Conservation (phyloP, 2,888 invertebrate species). For the Catocala fraxini region DNA sequence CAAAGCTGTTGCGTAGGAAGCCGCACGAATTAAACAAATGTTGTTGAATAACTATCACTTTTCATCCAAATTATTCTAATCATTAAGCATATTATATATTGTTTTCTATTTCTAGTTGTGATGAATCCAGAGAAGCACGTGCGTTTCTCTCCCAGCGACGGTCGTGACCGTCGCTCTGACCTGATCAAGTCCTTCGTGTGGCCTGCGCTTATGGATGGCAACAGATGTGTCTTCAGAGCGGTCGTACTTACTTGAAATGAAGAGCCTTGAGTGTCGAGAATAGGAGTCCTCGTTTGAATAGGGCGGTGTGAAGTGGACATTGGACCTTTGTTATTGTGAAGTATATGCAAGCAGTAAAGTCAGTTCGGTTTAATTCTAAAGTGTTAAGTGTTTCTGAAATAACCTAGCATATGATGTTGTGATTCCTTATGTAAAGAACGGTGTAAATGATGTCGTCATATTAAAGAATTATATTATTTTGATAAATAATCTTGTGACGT, state of each 20-base stretch:
- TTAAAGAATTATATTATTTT: too few relatives aligned
- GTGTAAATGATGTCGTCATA: too few relatives aligned
- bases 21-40: too few relatives aligned
- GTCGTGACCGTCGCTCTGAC: conserved; percentile 91
- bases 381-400: too few relatives aligned
- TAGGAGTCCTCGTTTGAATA: neutral
- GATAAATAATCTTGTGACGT: too few relatives aligned
- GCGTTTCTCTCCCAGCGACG: conserved; percentile 88
- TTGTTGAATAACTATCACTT: too few relatives aligned
- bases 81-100: neutral
- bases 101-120: conserved; percentile 76
- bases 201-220: conserved; percentile 94
- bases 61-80: too few relatives aligned
- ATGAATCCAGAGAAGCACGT: conserved; percentile 93
- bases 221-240: conserved; percentile 93
- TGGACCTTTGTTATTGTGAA: neutral
- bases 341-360: too few relatives aligned
- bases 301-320: neutral
- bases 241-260: conserved; percentile 92
- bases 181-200: conserved; percentile 94
- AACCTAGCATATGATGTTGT: too few relatives aligned
- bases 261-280: neutral
- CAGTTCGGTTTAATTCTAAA: too few relatives aligned
- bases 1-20: too few relatives aligned
- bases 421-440: too few relatives aligned